Conservation (phyloP, 2,888 invertebrate genomes). For the Eulithis prunata region DNA sequence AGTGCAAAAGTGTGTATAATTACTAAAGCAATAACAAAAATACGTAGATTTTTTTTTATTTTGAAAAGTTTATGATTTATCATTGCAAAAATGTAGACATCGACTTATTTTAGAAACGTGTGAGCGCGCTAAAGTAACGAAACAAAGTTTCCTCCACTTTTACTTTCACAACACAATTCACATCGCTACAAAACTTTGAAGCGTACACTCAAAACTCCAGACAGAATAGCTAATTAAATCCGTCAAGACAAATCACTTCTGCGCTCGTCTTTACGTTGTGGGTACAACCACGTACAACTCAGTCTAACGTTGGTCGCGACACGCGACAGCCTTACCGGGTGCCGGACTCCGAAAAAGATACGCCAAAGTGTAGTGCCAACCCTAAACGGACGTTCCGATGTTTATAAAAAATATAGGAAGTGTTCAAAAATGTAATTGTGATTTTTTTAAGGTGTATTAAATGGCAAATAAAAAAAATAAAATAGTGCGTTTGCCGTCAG, state of each 20-base stretch:
- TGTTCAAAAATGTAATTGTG: constrained; percentile 35
- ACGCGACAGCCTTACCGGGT: constrained; percentile 50
- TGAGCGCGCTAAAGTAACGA: not conserved
- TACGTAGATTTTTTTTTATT: too few relatives aligned
- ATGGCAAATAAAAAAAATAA: constrained; percentile 79
- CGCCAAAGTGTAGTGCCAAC: constrained; percentile 44
- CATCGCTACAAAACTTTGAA: constrained; percentile 23
- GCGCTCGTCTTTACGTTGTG: constrained; percentile 40
- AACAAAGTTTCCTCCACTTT: constrained; percentile 16
- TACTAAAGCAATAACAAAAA: too few relatives aligned
- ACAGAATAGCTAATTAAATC: constrained; percentile 40
- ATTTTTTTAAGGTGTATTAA: constrained; percentile 43
- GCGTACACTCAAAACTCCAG: constrained; percentile 30
- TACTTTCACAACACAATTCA: constrained; percentile 10
- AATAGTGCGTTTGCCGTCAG: constrained; percentile 80
- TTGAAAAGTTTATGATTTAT: too few relatives aligned
- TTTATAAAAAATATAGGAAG: constrained; percentile 13
- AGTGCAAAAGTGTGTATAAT: too few relatives aligned
- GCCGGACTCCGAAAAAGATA: constrained; percentile 49
- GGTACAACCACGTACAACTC: constrained; percentile 50
- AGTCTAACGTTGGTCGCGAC: constrained; percentile 65
- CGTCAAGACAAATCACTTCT: constrained; percentile 43
- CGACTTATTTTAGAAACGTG: not conserved
- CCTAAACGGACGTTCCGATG: constrained; percentile 2
- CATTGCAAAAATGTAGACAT: too few relatives aligned